Base-by-base conservation (phyloP, 2,797 vertebrate genomes). In the Hoplostethus atlanticus region DNA sequence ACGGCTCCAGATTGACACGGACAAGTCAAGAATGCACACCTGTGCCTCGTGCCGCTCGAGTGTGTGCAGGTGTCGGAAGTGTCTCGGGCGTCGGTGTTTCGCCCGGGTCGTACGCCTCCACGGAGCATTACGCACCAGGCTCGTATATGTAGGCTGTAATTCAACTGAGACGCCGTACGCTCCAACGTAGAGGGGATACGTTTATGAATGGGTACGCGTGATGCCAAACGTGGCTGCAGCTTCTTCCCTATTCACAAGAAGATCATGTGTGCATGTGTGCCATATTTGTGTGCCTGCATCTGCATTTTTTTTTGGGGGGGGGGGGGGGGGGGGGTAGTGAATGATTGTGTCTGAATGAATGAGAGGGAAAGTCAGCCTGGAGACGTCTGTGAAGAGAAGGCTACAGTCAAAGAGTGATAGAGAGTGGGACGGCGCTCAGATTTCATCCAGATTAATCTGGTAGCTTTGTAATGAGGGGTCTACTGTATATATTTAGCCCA, bases 401-500 rank as follows among this genome's bases (percentile, higher is more conserved):
- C 61, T 51, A 72, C 67, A 73, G 62, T 79, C 11, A 9, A 11
- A 53, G 16, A 59, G 53, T 6, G 44, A 16, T 1, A 25, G 8
- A 34, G 80, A 70, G 59, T 3, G 64, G 69, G 76, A 48, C 28
- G 6, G 73, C 44, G 79, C 83, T 93, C 92, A 73, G 80, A 85
- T 92, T 91, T 92, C 91, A 89, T 86, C 80, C 87, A 84, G 82
- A 89, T 87, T 89, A 86, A 90, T 91, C 89, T 87, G 79, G 81
- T 89, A 80, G 82, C 86, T 91, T 86, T 89, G 81, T 85, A 89
- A 88, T 85, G 89, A 87, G 78, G 84, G 77, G 89, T 84, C 86
- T 81, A 84, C 86, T 81, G 91, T 89, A 87, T 91, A 92, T 92
- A 92, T 92, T 91, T 93, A 93, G 91, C 88, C 80, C 13, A 73